These are phyloP conservation scores for Stenoptilia bipunctidactyla DNA, from an alignment of 2,888 invertebrate species.

Conservation along the genomic window DNA sequence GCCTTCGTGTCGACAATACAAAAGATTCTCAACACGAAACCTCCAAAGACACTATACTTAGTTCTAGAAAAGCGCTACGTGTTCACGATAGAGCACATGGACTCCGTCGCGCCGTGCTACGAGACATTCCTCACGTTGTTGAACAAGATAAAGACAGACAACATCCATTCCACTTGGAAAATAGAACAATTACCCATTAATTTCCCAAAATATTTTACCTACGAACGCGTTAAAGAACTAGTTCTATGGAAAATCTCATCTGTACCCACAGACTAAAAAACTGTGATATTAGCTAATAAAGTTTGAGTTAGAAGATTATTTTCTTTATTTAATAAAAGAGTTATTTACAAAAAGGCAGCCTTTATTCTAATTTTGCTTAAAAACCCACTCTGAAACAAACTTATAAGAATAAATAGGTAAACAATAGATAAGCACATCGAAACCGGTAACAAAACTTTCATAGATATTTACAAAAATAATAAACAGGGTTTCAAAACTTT, in stretches of 20 bases:
- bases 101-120: conserved; percentile 88
- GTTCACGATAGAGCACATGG: conserved; percentile 84
- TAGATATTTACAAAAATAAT: background rate
- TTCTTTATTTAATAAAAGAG: background rate
- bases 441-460: conserved; percentile 6
- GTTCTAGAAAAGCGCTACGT: conserved; percentile 90
- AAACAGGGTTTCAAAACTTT: conserved; percentile 15
- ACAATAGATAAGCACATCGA: conserved; percentile 5
- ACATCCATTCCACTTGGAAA: conserved; percentile 59
- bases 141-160: conserved; percentile 55
- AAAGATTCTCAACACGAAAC: conserved; percentile 72
- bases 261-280: conserved; percentile 22
- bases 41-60: conserved; percentile 76
- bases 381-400: conserved; percentile 1
- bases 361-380: conserved; percentile 6
- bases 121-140: conserved; percentile 81
- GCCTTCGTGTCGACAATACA: conserved; percentile 81
- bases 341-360: background rate
- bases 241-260: conserved; percentile 79
- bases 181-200: conserved; percentile 75
- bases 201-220: conserved; percentile 86
- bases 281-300: conserved; percentile 29
- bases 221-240: conserved; percentile 83
- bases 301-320: too few relatives aligned
- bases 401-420: conserved; percentile 1